phyloP scores from a whole-genome alignment of 2,888 invertebrate species.

The Ophion obscuratus region DNA sequence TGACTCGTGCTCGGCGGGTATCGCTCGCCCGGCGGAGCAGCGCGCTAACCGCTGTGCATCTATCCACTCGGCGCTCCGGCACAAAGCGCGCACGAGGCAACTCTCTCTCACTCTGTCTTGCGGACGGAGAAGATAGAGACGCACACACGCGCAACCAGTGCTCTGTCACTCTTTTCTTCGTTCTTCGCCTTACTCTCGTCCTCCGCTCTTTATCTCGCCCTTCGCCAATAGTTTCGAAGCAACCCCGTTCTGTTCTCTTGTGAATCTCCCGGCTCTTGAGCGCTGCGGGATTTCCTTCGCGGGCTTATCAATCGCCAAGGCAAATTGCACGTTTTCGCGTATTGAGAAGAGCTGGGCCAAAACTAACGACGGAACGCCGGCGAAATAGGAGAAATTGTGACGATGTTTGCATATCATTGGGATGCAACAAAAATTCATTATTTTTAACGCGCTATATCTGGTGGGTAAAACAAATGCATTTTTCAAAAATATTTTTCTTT shows the following conservation, averaged over 20 bases:
- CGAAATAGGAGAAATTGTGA: too few species aligned
- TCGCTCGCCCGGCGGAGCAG: neutral
- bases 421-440: too few species aligned
- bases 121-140: slow-evolving; percentile 3
- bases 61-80: slow-evolving; percentile 51
- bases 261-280: neutral
- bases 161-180: slow-evolving; percentile 34
- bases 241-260: neutral
- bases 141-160: slow-evolving; percentile 22
- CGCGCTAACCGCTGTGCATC: slow-evolving; percentile 20
- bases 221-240: slow-evolving; percentile 21
- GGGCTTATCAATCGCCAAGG: too few species aligned
- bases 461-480: too few species aligned
- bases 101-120: neutral
- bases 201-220: slow-evolving; percentile 59
- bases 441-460: too few species aligned
- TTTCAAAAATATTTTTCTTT: too few species aligned
- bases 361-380: too few species aligned
- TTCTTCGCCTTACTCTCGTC: slow-evolving; percentile 60
- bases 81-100: slow-evolving; percentile 60
- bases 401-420: too few species aligned
- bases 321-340: too few species aligned
- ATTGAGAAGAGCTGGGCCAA: too few species aligned
- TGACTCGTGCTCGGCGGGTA: slow-evolving; percentile 40
- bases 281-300: too few species aligned